These are phyloP conservation scores for Melanaphis sacchari DNA, from an alignment of 1,140 invertebrate species.

Conservation along the genomic window DNA sequence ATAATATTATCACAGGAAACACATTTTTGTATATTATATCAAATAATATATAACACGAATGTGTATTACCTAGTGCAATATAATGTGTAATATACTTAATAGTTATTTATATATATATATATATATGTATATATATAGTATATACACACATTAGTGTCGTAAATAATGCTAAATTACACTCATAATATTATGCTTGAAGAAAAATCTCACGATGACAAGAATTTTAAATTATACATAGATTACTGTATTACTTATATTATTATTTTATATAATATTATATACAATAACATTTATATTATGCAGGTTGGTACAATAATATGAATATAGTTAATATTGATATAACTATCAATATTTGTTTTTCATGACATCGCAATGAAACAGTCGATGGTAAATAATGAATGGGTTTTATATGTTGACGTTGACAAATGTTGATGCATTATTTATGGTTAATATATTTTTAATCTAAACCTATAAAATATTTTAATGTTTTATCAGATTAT, in stretches of 20 bases:
- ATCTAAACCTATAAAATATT: neutral
- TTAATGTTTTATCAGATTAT: neutral
- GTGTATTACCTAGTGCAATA: neutral
- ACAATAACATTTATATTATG: neutral
- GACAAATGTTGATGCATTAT: slow-evolving; percentile 42
- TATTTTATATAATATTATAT: neutral
- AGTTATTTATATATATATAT: neutral
- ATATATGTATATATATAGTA: no score
- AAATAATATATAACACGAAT: neutral
- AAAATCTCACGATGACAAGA: neutral
- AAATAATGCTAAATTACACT: neutral
- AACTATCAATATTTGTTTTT: neutral
- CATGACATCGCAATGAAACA: neutral
- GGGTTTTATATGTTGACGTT: slow-evolving; percentile 23
- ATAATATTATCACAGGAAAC: neutral
- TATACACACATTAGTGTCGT: no score
- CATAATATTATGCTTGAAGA: neutral
- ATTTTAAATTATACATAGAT: neutral
- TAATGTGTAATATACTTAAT: neutral
- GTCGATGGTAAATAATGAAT: slow-evolving; percentile 42
- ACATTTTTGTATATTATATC: neutral
- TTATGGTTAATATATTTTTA: slow-evolving; percentile 34
- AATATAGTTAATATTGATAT: neutral
- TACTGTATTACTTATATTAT: neutral
- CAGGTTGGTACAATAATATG: neutral